phyloP scores from a whole-genome alignment of 2,113 vertebrate species.

The Actinemys pallida region DNA sequence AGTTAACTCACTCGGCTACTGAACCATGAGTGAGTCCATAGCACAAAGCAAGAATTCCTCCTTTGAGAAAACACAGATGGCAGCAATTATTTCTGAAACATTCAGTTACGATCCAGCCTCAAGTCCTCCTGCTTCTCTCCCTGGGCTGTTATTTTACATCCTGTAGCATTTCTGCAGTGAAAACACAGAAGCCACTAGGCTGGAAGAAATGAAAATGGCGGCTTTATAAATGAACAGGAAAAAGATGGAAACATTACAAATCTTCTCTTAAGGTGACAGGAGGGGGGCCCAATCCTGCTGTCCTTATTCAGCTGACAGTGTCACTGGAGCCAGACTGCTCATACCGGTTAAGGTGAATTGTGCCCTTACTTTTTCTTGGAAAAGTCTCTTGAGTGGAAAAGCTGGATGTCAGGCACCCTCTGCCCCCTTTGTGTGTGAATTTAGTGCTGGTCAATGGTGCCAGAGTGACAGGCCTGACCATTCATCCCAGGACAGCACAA shows the following conservation, averaged over 20 bases:
- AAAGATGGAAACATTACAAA: background rate
- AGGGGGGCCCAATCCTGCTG: background rate
- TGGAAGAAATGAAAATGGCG: background rate
- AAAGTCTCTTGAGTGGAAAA: background rate
- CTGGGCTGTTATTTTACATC: conserved; percentile 15
- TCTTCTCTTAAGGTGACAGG: background rate
- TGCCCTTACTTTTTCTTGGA: background rate
- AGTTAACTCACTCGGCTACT: background rate
- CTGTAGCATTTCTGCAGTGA: background rate
- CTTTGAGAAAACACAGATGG: background rate
- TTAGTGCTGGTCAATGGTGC: accelerated
- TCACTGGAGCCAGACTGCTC: background rate
- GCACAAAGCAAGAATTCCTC: background rate
- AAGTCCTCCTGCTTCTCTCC: background rate
- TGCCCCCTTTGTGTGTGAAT: background rate
- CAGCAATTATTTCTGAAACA: conserved; percentile 1
- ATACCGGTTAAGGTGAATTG: accelerated
- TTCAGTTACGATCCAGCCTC: background rate
- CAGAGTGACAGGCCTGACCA: background rate
- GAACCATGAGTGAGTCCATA: background rate
- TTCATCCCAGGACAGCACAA: background rate
- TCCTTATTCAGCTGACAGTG: background rate
- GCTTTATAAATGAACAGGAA: background rate
- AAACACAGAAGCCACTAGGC: background rate
- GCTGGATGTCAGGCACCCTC: background rate